phyloP scores from a whole-genome alignment of 2,888 invertebrate genomes.

The Phrixothrix hirtus region DNA sequence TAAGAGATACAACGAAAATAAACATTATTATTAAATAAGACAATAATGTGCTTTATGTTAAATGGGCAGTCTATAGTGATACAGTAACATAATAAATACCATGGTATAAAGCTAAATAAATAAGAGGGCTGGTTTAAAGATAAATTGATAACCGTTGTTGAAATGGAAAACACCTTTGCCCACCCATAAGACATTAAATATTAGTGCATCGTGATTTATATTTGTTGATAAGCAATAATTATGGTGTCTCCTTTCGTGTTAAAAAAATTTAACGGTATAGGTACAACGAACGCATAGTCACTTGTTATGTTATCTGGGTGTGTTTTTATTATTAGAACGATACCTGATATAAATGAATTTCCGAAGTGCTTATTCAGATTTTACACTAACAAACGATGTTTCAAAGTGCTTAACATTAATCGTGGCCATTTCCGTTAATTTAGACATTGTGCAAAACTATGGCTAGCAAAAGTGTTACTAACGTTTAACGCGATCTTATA shows the following conservation, averaged over 20 bases:
- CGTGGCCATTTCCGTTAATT: constrained; percentile 34
- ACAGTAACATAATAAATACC: constrained; percentile 29
- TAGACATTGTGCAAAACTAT: constrained; percentile 34
- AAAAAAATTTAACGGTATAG: constrained; percentile 13
- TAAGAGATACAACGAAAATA: background rate
- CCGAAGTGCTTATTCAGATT: too few species aligned
- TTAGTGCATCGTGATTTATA: constrained; percentile 29
- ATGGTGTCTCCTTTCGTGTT: constrained; percentile 25
- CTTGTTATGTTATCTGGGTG: constrained; percentile 10
- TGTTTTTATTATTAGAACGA: constrained; percentile 17
- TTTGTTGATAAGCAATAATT: constrained; percentile 29
- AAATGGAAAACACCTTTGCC: constrained; percentile 31
- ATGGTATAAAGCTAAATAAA: constrained; percentile 25
- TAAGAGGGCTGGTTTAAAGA: constrained; percentile 27
- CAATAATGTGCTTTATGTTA: constrained; percentile 18
- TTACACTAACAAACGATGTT: too few species aligned
- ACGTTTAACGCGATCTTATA: constrained; percentile 31
- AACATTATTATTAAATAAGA: constrained; percentile 23
- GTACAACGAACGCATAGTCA: constrained; percentile 1
- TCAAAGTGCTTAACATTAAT: constrained; percentile 17
- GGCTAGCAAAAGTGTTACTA: constrained; percentile 31
- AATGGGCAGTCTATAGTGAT: constrained; percentile 26
- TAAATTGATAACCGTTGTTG: constrained; percentile 29
- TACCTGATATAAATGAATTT: too few species aligned
- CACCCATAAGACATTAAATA: constrained; percentile 30